Percentiles rank a stretch among this genome's conserved stretches.
phyloP scores from a whole-genome alignment of 2,113 vertebrate species.

The Otus sunia region DNA sequence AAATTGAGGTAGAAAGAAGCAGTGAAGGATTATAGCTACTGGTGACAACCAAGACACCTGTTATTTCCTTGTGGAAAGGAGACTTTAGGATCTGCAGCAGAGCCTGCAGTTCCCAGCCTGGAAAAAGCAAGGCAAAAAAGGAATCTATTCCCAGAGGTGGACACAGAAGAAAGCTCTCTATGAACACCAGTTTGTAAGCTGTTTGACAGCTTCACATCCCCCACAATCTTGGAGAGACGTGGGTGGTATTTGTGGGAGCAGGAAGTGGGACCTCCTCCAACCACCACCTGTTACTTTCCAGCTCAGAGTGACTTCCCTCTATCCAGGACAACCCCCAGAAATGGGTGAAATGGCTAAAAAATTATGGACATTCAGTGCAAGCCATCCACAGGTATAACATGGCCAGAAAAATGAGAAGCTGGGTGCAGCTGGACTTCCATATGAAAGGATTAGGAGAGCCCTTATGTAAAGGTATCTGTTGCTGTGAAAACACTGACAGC shows the following conservation, averaged over 20 bases:
- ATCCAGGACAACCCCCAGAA: not conserved
- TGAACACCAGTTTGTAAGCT: not conserved
- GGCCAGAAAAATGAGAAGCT: not conserved
- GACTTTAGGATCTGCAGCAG: not conserved
- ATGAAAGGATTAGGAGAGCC: not conserved
- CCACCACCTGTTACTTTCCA: not conserved
- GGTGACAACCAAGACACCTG: not conserved
- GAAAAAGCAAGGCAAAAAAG: not conserved
- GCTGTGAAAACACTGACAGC: not conserved
- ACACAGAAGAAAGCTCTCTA: not conserved
- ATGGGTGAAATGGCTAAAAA: not conserved
- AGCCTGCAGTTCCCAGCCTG: not conserved
- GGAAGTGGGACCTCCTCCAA: not conserved
- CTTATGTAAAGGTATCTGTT: not conserved
- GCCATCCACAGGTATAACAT: not conserved
- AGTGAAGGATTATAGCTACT: not conserved
- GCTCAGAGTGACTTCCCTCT: not conserved
- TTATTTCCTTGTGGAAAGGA: not conserved
- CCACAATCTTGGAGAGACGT: not conserved
- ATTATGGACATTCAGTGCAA: not conserved
- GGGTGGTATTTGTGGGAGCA: not conserved
- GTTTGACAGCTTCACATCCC: not conserved
- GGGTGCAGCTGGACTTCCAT: not conserved
- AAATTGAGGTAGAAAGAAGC: not conserved
- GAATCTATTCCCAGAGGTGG: not conserved